phyloP scores from a whole-genome alignment of 2,888 invertebrate species.

The Lasioglossum leucozonium region DNA sequence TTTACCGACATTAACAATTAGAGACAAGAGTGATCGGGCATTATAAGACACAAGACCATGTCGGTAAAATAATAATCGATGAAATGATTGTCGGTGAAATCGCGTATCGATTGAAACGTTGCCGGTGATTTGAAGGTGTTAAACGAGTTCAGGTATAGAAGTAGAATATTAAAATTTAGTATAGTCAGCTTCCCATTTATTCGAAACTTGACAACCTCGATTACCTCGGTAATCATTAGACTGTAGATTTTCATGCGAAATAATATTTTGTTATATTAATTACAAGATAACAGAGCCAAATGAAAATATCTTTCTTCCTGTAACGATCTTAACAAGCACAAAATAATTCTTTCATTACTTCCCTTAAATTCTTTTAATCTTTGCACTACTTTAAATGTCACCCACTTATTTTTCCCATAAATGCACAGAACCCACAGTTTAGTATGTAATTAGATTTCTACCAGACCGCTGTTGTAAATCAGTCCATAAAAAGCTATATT shows the following conservation, averaged over 20 bases:
- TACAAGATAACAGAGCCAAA: not conserved
- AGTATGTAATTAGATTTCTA: not conserved
- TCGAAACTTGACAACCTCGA: not conserved
- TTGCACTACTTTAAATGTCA: not conserved
- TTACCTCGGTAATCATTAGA: too few species aligned
- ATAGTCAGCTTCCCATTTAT: not conserved
- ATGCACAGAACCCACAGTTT: not conserved
- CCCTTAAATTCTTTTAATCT: not conserved
- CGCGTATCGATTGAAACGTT: too few species aligned
- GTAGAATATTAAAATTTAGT: not conserved
- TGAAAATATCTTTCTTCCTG: not conserved
- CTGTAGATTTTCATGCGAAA: not conserved
- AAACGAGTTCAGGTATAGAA: too few species aligned
- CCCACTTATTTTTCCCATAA: not conserved
- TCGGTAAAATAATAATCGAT: too few species aligned
- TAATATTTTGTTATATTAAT: not conserved
- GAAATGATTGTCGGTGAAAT: too few species aligned
- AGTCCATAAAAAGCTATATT: not conserved
- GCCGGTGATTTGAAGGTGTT: too few species aligned
- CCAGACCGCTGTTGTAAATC: not conserved
- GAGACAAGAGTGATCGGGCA: too few species aligned
- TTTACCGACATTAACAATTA: too few species aligned
- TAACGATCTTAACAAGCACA: not conserved
- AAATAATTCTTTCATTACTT: not conserved
- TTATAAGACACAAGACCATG: too few species aligned